These are phyloP conservation scores for Thunnus thynnus DNA, from an alignment of 2,113 vertebrate species.

Conservation along the genomic window DNA sequence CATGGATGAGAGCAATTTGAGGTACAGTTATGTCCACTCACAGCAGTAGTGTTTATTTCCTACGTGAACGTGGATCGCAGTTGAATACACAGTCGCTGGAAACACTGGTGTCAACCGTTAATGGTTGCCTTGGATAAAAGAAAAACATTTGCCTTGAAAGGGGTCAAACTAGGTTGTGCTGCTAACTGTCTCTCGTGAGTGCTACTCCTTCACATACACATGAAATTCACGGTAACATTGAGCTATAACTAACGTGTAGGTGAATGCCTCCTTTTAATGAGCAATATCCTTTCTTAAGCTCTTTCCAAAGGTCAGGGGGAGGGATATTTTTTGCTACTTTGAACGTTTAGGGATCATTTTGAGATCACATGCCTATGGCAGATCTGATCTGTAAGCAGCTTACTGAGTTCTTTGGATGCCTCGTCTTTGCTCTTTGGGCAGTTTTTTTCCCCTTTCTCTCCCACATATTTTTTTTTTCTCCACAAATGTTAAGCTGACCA, in stretches of 20 bases:
- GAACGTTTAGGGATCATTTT: constrained; percentile 83
- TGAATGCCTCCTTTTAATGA: constrained; percentile 78
- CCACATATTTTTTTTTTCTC: constrained; percentile 52
- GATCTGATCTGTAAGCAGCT: constrained; percentile 86
- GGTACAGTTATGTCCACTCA: constrained; percentile 78
- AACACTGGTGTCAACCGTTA: constrained; percentile 26
- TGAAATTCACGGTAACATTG: constrained; percentile 47
- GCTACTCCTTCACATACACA: constrained; percentile 30
- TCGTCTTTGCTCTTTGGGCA: constrained; percentile 75
- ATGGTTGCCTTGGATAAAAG: not conserved
- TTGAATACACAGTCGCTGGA: not conserved
- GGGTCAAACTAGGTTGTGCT: constrained; percentile 8
- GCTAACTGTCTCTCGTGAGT: not conserved
- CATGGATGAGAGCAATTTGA: constrained; percentile 98
- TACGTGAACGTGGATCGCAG: not conserved
- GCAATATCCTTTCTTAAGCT: constrained; percentile 80
- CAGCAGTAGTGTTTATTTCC: constrained; percentile 5
- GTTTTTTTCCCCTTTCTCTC: constrained; percentile 55
- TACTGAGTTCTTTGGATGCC: constrained; percentile 87
- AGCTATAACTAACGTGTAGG: constrained; percentile 53
- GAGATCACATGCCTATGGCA: constrained; percentile 83
- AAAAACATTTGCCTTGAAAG: constrained; percentile 1
- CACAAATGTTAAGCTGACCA: constrained; percentile 52
- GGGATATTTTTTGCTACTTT: constrained; percentile 82
- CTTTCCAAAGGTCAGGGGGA: constrained; percentile 75